Conservation (phyloP, 2,888 invertebrate species). For the Hyppa rectilinea region DNA sequence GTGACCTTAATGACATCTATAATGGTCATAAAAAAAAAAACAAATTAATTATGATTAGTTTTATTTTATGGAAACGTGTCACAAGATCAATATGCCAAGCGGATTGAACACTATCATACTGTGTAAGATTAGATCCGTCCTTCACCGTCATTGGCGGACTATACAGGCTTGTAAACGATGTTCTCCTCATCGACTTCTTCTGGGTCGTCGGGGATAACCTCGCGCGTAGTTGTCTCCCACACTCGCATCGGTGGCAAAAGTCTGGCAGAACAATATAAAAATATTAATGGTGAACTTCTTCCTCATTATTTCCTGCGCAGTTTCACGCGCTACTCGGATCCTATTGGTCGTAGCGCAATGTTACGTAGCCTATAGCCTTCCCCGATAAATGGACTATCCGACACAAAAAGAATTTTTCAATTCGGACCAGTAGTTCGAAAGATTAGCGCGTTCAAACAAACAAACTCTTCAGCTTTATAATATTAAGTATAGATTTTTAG, state of each 20-base stretch:
- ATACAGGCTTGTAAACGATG: slow-evolving; percentile 72
- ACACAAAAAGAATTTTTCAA: too few species aligned
- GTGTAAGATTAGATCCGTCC: slow-evolving; percentile 20
- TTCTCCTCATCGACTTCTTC: slow-evolving; percentile 72
- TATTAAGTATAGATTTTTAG: too few species aligned
- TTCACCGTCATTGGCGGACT: slow-evolving; percentile 38
- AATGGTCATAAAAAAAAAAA: too few species aligned
- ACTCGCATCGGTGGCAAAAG: slow-evolving; percentile 43
- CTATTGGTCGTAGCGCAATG: too few species aligned
- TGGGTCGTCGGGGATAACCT: slow-evolving; percentile 55
- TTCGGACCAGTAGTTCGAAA: too few species aligned
- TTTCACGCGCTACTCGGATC: too few species aligned
- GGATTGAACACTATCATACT: slow-evolving; percentile 6
- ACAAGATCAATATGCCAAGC: neutral
- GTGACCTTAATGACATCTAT: neutral
- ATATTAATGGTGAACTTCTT: neutral
- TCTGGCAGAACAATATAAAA: slow-evolving; percentile 13
- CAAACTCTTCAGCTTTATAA: too few species aligned
- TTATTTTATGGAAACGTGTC: slow-evolving; percentile 21
- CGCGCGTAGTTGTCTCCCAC: slow-evolving; percentile 48
- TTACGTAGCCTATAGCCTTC: too few species aligned
- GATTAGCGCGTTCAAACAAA: too few species aligned
- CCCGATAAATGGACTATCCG: too few species aligned
- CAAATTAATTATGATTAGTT: slow-evolving; percentile 8
- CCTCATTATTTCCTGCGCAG: neutral